These are phyloP conservation scores for Leucophenga maculata DNA, from an alignment of 2,888 invertebrate genomes.

Conservation along the genomic window DNA sequence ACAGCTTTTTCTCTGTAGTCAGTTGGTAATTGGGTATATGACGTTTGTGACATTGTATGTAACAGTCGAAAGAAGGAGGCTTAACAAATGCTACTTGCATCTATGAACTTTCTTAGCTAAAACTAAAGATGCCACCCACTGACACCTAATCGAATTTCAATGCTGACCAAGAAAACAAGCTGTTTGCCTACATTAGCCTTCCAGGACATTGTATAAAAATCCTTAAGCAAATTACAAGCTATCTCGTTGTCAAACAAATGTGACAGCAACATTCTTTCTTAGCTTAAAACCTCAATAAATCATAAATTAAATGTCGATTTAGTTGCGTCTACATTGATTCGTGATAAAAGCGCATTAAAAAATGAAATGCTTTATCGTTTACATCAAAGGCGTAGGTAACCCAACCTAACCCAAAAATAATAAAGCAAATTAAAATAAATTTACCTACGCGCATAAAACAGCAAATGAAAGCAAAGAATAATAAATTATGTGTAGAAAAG, in stretches of 20 bases:
- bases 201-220: no score
- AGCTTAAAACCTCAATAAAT: no score
- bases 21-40: no score
- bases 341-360: neutral
- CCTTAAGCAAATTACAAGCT: neutral
- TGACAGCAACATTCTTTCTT: neutral
- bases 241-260: no score
- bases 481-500: slow-evolving; percentile 17
- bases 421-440: neutral
- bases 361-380: neutral
- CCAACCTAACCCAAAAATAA: slow-evolving; percentile 6
- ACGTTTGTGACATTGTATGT: neutral
- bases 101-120: no score
- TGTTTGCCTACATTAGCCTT: no score
- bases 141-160: no score
- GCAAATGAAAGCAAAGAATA: neutral
- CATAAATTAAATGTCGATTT: neutral
- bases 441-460: neutral
- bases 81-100: neutral
- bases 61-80: neutral
- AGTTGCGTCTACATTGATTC: neutral
- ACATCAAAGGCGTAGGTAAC: neutral
- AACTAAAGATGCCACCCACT: no score
- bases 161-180: no score
- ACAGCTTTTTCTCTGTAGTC: no score